phyloP scores from a whole-genome alignment of 2,797 vertebrate genomes.

The Trachurus trachurus region DNA sequence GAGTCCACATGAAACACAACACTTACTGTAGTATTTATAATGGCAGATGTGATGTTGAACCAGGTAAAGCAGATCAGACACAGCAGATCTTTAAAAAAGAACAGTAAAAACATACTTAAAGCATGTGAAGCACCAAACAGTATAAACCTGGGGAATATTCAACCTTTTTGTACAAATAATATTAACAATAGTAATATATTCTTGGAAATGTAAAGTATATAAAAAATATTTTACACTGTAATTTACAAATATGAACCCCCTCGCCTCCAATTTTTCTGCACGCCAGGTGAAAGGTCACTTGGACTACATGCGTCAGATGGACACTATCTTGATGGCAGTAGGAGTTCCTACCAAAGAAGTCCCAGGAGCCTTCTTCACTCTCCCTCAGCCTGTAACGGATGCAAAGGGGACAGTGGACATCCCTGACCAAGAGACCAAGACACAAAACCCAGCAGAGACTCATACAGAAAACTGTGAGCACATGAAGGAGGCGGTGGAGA shows the following conservation, averaged over 20 bases:
- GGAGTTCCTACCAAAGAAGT: constrained; percentile 91
- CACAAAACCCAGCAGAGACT: constrained; percentile 32
- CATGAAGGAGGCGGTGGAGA: constrained; percentile 15
- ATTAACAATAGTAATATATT: background rate
- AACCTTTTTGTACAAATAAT: constrained; percentile 8
- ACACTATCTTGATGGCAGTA: constrained; percentile 92
- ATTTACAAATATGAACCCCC: constrained; percentile 8
- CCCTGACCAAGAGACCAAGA: constrained; percentile 35
- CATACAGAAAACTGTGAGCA: constrained; percentile 21
- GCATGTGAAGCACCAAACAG: constrained; percentile 43
- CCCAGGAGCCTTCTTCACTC: constrained; percentile 60
- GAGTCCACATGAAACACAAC: constrained; percentile 2
- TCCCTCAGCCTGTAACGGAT: constrained; percentile 47
- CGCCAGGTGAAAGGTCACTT: constrained; percentile 94
- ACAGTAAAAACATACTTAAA: constrained; percentile 18
- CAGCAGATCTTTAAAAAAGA: constrained; percentile 19
- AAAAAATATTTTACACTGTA: background rate
- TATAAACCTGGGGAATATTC: constrained; percentile 13
- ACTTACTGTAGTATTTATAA: background rate
- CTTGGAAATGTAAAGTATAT: background rate
- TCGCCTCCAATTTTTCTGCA: constrained; percentile 8
- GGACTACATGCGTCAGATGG: constrained; percentile 99
- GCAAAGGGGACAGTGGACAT: constrained; percentile 41
- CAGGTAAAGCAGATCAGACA: constrained; percentile 5
- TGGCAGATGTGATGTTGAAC: constrained; percentile 2